Evolutionary conservation across 1,140 invertebrate genomes (phyloP).

Genomic region (Hyles vespertilio): DNA sequence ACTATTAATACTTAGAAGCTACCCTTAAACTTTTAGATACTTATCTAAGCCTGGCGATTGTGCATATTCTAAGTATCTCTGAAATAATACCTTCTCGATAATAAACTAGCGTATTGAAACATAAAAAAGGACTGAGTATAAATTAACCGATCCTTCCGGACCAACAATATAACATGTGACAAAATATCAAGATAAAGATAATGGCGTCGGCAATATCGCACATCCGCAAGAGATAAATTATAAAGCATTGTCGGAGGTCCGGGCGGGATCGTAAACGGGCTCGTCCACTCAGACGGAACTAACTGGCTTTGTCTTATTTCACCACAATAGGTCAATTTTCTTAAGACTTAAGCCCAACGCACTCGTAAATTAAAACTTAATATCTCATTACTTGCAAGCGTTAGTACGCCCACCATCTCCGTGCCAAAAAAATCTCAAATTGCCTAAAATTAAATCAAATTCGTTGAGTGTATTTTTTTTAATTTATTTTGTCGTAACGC

Average conservation of each 20-base stretch:
- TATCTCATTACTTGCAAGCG: slow-evolving; percentile 66
- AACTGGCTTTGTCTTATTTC: slow-evolving; percentile 66
- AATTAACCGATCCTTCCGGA: neutral
- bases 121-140: neutral
- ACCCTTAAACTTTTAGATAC: too few relatives aligned
- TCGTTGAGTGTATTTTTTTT: neutral
- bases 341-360: slow-evolving; percentile 58
- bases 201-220: slow-evolving; percentile 27
- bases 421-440: slow-evolving; percentile 51
- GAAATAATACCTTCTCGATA: too few relatives aligned
- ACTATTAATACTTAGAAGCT: too few relatives aligned
- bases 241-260: slow-evolving; percentile 50
- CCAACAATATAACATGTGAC: neutral
- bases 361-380: slow-evolving; percentile 67
- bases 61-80: too few relatives aligned
- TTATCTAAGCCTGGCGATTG: too few relatives aligned
- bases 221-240: slow-evolving; percentile 59
- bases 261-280: slow-evolving; percentile 44
- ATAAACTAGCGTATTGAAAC: too few relatives aligned
- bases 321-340: slow-evolving; percentile 70
- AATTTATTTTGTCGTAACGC: neutral
- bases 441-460: slow-evolving; percentile 14
- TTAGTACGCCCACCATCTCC: slow-evolving; percentile 38
- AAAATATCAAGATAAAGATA: slow-evolving; percentile 10
- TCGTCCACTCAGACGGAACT: slow-evolving; percentile 55